These are phyloP conservation scores for Parazoanthus swiftii DNA, from an alignment of 92 coral and sea anemone genomes.

Conservation along the genomic window DNA sequence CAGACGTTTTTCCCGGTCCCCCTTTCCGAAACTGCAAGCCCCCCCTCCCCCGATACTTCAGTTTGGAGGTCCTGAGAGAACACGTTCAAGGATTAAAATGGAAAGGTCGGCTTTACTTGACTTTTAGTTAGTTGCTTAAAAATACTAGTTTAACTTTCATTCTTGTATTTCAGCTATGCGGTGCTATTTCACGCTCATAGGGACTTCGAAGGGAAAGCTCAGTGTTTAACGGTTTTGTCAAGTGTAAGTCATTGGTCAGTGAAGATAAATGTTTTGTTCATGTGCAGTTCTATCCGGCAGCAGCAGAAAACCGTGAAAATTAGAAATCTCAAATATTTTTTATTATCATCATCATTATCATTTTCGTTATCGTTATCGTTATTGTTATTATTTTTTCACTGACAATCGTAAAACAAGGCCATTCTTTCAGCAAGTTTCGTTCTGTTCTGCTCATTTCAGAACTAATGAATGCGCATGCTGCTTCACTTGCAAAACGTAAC, in stretches of 20 bases:
- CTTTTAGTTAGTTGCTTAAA: neutral
- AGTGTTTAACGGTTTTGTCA: conserved; percentile 66
- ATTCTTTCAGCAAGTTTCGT: no score
- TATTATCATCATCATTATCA: no score
- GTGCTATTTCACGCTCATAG: conserved; percentile 67
- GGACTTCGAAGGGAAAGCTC: conserved; percentile 86
- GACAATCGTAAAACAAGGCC: no score
- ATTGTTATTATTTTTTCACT: no score
- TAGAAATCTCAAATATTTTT: neutral
- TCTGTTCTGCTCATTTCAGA: no score
- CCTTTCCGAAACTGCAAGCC: no score
- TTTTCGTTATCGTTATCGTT: no score
- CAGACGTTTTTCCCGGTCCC: no score
- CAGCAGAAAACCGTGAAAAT: neutral
- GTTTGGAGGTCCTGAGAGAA: no score
- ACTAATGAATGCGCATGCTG: neutral
- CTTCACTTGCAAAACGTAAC: neutral
- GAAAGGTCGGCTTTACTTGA: neutral
- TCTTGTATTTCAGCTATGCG: conserved; percentile 69
- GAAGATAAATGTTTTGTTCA: neutral
- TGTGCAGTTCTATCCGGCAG: neutral
- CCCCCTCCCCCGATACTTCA: no score
- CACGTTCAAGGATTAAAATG: no score
- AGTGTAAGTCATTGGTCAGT: conserved; percentile 58
- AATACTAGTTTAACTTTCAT: neutral